phyloP scores from a whole-genome alignment of 2,888 invertebrate genomes.

The Aproaerema taeniolella region DNA sequence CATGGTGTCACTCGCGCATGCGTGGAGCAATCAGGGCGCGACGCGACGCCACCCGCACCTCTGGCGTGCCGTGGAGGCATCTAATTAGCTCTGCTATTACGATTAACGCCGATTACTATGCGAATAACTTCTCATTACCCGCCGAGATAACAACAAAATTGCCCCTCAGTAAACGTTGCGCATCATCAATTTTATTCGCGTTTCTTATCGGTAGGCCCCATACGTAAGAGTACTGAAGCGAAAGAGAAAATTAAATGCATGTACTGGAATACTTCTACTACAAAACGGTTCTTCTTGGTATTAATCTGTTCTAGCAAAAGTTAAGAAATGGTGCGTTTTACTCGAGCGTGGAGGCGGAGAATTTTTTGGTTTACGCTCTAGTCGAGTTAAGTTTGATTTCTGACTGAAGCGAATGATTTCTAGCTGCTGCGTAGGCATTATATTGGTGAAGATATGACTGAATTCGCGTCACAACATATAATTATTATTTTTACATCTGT shows the following conservation, averaged over 20 bases:
- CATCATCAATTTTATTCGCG: conserved; percentile 14
- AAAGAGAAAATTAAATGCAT: conserved; percentile 2
- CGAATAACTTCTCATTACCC: conserved; percentile 15
- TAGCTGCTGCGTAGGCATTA: no score
- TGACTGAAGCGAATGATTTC: no score
- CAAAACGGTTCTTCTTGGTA: no score
- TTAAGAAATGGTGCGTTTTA: no score
- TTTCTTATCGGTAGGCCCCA: conserved; percentile 4
- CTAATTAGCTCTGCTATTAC: conserved; percentile 31
- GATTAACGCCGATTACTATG: conserved; percentile 22
- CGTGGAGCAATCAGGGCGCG: conserved; percentile 47
- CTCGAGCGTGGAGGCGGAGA: no score
- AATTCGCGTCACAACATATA: no score
- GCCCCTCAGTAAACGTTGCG: conserved; percentile 7
- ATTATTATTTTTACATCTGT: no score
- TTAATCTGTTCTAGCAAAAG: no score
- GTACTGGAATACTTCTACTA: no score
- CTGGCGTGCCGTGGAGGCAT: conserved; percentile 18
- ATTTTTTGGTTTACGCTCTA: no score
- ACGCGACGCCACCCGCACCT: conserved; percentile 29
- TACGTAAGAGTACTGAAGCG: neutral
- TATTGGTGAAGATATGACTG: no score
- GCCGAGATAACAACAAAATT: conserved; percentile 10
- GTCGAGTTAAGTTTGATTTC: no score
- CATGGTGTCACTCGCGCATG: conserved; percentile 13